Evolutionary conservation across 2,888 invertebrate species (phyloP), one percentile per base, ranked within the genome.

Genomic region (Marronus borbonicus): DNA sequence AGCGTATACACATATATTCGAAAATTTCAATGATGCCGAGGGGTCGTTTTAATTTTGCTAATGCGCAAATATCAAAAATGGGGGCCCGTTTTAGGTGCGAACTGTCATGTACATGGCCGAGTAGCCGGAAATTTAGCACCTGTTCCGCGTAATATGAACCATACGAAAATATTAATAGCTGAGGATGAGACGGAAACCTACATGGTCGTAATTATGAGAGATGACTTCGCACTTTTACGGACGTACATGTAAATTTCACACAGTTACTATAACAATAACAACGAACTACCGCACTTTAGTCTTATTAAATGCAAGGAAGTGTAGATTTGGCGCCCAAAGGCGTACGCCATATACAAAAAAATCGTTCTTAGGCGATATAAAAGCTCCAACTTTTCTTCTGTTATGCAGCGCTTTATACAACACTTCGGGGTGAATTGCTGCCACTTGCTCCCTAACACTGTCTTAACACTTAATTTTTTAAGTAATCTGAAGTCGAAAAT

Each of bases 11-110:
- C 20, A 55, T 8, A 17, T 55, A 55, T 55, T n/a, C 55, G 55
- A 55, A 55, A 55, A 55, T 55, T 55, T 55, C 55, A n/a, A 55
- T 55, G 55, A 55, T 55, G 55, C 17, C 5, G 17, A 7, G 39
- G 65, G 65, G 39, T 44, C 65, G 20, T 65, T 65, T 65, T 65
- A 65, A 65, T 65, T 65, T 65, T 39, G 39, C 65, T 65, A 65
- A 65, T 65, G 65, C 65, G 65, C 39, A 62, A 65, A 44, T 65
- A 65, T 65, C 39, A 65, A 65, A 65, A 65, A 65, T 65, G 17
- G 20, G 55, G 20, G 55, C 20, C 1, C 20, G 39, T 65, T n/a
- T 65, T 65, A 36, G 44, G 65, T 4, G 17, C 20, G 65, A 44
- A 62, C 24, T 65, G 65, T 65, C 39, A 55, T 8, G 55, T 55